phyloP scores from a whole-genome alignment of 2,113 vertebrate species.

The Nibea coibor region DNA sequence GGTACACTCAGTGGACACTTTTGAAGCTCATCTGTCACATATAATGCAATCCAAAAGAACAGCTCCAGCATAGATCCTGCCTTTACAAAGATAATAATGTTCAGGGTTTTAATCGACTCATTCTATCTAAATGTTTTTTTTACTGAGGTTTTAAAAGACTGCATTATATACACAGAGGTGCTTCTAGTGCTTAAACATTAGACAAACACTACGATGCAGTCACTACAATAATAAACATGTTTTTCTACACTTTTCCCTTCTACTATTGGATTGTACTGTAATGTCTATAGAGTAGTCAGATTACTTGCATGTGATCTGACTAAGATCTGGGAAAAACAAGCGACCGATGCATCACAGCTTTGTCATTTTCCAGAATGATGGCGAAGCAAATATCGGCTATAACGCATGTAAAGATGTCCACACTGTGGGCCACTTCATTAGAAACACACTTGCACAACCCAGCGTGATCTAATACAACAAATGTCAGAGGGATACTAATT shows the following conservation, averaged over 20 bases:
- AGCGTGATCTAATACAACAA: too few relatives aligned
- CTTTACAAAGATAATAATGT: not conserved
- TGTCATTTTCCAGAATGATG: not conserved
- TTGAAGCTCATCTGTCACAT: not conserved
- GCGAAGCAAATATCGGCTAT: constrained; percentile 26
- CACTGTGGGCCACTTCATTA: too few relatives aligned
- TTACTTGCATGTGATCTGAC: not conserved
- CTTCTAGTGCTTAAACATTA: too few relatives aligned
- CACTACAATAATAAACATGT: too few relatives aligned
- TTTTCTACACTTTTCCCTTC: too few relatives aligned
- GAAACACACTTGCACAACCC: too few relatives aligned
- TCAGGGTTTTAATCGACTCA: not conserved
- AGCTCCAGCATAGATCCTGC: not conserved
- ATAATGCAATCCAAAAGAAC: not conserved
- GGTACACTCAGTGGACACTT: not conserved
- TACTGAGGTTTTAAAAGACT: not conserved
- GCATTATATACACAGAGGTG: not conserved
- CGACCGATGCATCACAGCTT: not conserved
- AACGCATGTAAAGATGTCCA: not conserved
- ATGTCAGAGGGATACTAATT: too few relatives aligned
- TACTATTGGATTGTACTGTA: not conserved
- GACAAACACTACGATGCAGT: too few relatives aligned
- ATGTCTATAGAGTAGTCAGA: too few relatives aligned
- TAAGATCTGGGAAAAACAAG: not conserved
- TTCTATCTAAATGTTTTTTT: not conserved